phyloP scores from a whole-genome alignment of 2,113 vertebrate genomes.

The Alosa alosa region DNA sequence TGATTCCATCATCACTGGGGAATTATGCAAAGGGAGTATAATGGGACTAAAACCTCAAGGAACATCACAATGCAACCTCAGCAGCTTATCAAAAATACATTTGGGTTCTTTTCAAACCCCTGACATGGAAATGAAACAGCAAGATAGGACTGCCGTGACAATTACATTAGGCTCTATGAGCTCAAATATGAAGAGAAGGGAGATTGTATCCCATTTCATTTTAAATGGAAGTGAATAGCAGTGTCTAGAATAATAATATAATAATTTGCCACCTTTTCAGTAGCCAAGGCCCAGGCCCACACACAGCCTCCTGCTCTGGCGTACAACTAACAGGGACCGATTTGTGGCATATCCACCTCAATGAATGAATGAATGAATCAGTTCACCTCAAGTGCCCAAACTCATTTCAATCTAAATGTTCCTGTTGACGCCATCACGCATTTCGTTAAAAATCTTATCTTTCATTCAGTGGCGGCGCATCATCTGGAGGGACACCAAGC shows the following conservation, averaged over 20 bases:
- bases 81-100: neutral
- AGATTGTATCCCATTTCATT: neutral
- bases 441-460: neutral
- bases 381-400: neutral
- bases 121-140: slow-evolving; percentile 11
- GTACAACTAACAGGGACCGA: neutral
- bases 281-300: neutral
- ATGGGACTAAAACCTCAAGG: neutral
- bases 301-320: neutral
- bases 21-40: neutral
- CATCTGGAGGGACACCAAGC: neutral
- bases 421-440: neutral
- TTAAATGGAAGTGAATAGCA: neutral
- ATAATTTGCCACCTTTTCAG: slow-evolving; percentile 4
- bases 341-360: neutral
- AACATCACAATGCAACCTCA: neutral
- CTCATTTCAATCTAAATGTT: slow-evolving; percentile 7
- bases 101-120: slow-evolving; percentile 12
- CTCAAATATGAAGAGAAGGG: neutral
- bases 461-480: neutral
- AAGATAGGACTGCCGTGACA: neutral
- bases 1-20: neutral
- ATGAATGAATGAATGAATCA: too few species aligned
- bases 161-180: neutral
- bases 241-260: neutral